Conservation (phyloP, 1,140 invertebrate genomes). For the Ips typographus region DNA sequence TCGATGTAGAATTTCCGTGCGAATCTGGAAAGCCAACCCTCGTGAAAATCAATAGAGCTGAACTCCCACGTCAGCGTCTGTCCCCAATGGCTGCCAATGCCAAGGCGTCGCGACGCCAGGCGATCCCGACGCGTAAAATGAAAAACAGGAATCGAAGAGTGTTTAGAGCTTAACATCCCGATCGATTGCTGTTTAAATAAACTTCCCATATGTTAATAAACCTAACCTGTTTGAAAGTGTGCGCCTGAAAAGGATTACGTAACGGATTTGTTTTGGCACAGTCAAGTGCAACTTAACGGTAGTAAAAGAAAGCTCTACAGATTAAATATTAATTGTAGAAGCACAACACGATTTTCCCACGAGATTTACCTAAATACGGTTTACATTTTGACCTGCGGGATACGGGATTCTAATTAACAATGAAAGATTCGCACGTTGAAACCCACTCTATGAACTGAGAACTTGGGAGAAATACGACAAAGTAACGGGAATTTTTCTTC, state of each 20-base stretch:
- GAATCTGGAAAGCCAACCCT: background rate
- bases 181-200: no score
- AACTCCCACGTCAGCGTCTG: background rate
- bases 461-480: background rate
- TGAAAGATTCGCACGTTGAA: background rate
- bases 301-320: background rate
- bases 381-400: conserved; percentile 2
- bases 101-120: conserved; percentile 1
- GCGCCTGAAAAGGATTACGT: background rate
- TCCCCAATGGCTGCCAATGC: conserved; percentile 3
- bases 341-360: background rate
- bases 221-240: background rate
- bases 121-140: background rate
- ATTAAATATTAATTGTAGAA: background rate
- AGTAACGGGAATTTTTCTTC: no score
- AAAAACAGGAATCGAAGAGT: no score
- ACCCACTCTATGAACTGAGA: background rate
- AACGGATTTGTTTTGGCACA: background rate
- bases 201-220: background rate
- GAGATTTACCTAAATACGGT: background rate
- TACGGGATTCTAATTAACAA: conserved; percentile 10
- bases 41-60: conserved; percentile 3
- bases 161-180: no score
- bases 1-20: background rate
- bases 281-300: background rate